Evolutionary conservation across 2,113 vertebrate genomes (phyloP), one percentile per base, ranked within the genome.

Genomic region (Bambusicola thoracicus): DNA sequence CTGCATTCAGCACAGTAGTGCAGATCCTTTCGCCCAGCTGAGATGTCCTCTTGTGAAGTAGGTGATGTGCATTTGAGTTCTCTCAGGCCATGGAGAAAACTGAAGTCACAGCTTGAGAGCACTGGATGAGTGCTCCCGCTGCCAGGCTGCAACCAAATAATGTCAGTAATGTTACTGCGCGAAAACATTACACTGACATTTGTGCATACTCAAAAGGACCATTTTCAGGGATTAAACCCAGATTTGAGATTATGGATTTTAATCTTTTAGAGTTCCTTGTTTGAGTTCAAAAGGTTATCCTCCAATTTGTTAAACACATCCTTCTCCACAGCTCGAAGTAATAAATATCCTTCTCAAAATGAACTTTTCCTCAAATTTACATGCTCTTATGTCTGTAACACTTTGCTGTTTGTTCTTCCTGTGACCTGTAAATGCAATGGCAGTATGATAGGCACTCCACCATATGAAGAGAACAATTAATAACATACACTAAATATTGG

Each of bases 391-490:
- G 14, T 74, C 36, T 80, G 17, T 10, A 87, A 61, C 1, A 41
- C 17, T 72, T 90, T 75, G 16, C 29, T 92, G 85, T 94, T 92
- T 97, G 81, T 62, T 94, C 41, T 70, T 90, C 65, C 69, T 70
- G 85, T 63, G 88, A 95, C 81, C 81, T 97, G 65, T 73, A 95
- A 91, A 69, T 87, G 77, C 75, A 94, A 94, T 40, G 95, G 80
- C 29, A 86, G 59, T 2, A 12, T 79, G 74, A 97, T 83, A 95
- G 40, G 90, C 46, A 4, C 82, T 95, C 85, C 40, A 85, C 74
- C 82, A 80, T 72, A 73, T 75, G 29, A 91, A 92, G 75, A 78
- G 40, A 80, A 5, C 30, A 46, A 13, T 66, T 66, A 73, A 56
- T 49, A 41, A 49, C 14, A 90, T 18, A 59, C 7, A 84, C 5